Evolutionary conservation across 2,113 vertebrate genomes (phyloP), one percentile per base, ranked within the genome.

Genomic region (Porphyrio hochstetteri): DNA sequence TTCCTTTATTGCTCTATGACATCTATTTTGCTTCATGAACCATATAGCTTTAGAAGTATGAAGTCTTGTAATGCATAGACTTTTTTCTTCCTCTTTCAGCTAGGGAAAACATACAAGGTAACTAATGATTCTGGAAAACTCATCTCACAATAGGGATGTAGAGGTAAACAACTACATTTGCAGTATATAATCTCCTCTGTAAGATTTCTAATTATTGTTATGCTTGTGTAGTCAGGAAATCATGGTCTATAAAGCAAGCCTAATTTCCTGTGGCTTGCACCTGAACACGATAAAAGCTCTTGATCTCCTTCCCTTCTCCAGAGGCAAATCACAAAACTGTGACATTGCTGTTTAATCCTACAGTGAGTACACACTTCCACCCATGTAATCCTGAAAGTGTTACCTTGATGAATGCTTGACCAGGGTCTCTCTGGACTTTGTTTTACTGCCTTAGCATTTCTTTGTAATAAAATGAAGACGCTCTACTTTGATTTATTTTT

Each of bases 131-230:
- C 59, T 69, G 35, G 65, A 89, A 93, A 92, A 77, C 63, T 93
- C 82, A 76, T 91, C 83, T 95, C 46, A 89, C 80, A 93, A 28
- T 40, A 84, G 36, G 84, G 75, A 75, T 82, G 84, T 70, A 91
- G 61, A 82, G 40, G 60, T 93, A 96, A 94, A 96, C 93, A 96
- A 84, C 80, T 76, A 67, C 90, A 87, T 90, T 92, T 95, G 67
- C 65, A 90, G 86, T 92, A 74, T 92, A 95, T 96, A 94, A 95
- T 95, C 88, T 95, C 63, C 93, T 86, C 78, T 63, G 35, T 57
- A 94, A 96, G 87, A 92, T 93, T 96, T 93, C 95, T 96, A 96
- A 96, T 97, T 97, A 96, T 96, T 95, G 86, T 84, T 97, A 88
- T 95, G 88, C 95, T 94, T 93, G 59, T 95, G 82, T 88, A 96